Percentiles rank a stretch among this genome's conserved stretches.
Conservation (phyloP, 2,113 vertebrate genomes). For the Meleagris gallopavo region DNA sequence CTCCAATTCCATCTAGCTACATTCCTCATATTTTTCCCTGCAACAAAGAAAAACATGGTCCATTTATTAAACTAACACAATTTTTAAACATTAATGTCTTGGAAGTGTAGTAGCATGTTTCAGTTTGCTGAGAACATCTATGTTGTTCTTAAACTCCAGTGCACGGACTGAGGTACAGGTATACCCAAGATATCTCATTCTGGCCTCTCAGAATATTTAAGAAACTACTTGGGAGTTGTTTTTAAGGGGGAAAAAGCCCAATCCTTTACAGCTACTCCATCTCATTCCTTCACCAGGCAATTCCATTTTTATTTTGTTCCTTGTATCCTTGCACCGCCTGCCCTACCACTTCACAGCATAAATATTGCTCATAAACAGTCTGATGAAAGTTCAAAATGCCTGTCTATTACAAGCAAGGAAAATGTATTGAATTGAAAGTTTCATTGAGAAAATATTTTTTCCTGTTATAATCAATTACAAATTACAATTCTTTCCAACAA, state of each 20-base stretch:
- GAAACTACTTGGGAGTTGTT: background rate
- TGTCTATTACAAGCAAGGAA: background rate
- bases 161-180: background rate
- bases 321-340: background rate
- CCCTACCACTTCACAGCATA: background rate
- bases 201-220: background rate
- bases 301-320: background rate
- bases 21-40: background rate
- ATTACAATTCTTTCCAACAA: background rate
- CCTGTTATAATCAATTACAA: constrained; percentile 16
- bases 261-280: background rate
- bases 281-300: background rate
- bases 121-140: background rate
- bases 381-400: background rate
- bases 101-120: rapidly evolving
- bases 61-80: background rate
- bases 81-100: background rate
- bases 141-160: background rate
- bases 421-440: background rate
- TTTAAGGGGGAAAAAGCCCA: background rate
- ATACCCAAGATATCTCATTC: background rate
- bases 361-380: background rate
- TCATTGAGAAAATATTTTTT: constrained; percentile 12
- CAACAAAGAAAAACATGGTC: background rate
- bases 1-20: background rate